These are phyloP conservation scores for Apodemia hepburni DNA, from an alignment of 2,888 invertebrate genomes.

Conservation along the genomic window DNA sequence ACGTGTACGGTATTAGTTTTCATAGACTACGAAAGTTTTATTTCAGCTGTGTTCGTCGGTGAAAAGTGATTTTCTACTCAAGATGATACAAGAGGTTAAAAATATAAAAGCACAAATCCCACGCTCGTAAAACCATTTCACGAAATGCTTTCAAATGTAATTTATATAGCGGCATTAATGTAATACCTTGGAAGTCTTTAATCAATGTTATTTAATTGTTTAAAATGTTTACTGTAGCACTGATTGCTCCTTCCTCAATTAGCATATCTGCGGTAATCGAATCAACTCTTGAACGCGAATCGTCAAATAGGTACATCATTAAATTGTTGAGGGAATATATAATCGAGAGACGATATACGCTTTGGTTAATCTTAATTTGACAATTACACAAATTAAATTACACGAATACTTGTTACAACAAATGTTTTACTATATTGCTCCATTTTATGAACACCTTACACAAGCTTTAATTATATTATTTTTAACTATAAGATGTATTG, in stretches of 20 bases:
- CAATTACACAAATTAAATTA: too few species aligned
- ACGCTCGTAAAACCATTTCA: constrained; percentile 80
- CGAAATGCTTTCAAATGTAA: constrained; percentile 72
- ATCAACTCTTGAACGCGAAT: constrained; percentile 49
- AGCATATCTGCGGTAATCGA: constrained; percentile 50
- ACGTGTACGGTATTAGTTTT: constrained; percentile 24
- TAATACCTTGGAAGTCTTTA: constrained; percentile 8
- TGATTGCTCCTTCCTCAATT: constrained; percentile 43
- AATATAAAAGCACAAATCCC: constrained; percentile 74
- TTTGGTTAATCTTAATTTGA: too few species aligned
- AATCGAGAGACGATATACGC: too few species aligned
- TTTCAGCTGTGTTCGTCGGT: constrained; percentile 68
- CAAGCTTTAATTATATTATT: too few species aligned
- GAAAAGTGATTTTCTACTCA: constrained; percentile 42
- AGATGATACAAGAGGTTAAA: constrained; percentile 55
- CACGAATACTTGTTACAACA: too few species aligned
- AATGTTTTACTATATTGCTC: too few species aligned
- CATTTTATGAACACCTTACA: too few species aligned
- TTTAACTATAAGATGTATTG: too few species aligned
- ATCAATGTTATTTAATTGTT: constrained; percentile 13
- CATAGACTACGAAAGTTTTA: constrained; percentile 33
- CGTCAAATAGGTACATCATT: constrained; percentile 53
- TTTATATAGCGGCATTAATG: constrained; percentile 20
- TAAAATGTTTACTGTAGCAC: constrained; percentile 20
- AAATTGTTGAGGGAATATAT: constrained; percentile 51